Evolutionary conservation across 53 echinoderm and acorn worm species (phyloP).

Genomic region (Antedon mediterranea): DNA sequence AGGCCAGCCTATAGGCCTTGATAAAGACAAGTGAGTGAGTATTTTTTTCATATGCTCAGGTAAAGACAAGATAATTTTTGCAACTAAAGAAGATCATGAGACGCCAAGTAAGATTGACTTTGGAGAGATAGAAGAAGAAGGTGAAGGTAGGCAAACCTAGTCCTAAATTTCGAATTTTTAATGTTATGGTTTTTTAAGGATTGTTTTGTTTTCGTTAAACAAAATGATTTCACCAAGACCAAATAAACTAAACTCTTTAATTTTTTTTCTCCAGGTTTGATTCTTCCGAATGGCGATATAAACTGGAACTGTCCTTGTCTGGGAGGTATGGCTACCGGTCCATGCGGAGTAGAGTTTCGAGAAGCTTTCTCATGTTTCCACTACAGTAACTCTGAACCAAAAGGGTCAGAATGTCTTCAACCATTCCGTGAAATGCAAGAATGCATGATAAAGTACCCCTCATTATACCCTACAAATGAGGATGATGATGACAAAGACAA

Average conservation of each 20-base stretch:
- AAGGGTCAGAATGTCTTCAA: constrained; percentile 80
- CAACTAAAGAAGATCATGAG: constrained; percentile 81
- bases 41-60: constrained; percentile 23
- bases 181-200: too few species aligned
- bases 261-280: constrained; percentile 38
- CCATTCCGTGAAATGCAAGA: constrained; percentile 79
- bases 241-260: too few species aligned
- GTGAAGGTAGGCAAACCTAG: too few species aligned
- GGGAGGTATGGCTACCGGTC: constrained; percentile 86
- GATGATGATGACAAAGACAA: constrained; percentile 11
- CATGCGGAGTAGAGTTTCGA: constrained; percentile 75
- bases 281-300: constrained; percentile 72
- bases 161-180: too few species aligned
- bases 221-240: too few species aligned
- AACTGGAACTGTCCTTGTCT: constrained; percentile 97
- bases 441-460: constrained; percentile 75
- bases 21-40: too few species aligned
- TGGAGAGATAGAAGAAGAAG: constrained; percentile 47
- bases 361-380: constrained; percentile 96
- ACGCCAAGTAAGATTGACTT: constrained; percentile 47
- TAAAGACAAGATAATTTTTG: constrained; percentile 70
- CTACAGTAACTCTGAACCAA: constrained; percentile 63
- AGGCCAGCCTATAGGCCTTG: too few species aligned
- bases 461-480: constrained; percentile 41
- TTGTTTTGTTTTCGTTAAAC: too few species aligned